Base-by-base conservation (phyloP, 2,113 vertebrate genomes). In the Oryzias woworae region DNA sequence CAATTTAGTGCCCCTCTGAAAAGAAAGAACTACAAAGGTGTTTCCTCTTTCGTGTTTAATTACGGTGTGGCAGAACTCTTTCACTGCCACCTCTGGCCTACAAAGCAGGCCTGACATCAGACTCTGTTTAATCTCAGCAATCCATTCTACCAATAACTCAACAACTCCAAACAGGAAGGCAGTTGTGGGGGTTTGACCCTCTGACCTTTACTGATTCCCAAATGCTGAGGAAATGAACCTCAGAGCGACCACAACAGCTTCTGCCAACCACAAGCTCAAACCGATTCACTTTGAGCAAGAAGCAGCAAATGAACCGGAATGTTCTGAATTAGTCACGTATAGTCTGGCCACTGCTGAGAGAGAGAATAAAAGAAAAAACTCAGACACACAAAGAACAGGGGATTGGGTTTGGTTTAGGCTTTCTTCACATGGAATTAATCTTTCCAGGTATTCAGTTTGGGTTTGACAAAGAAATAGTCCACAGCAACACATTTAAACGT, bases 41-140 rank as follows among this genome's bases (percentile, higher is more conserved):
- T 54, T 67, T 70, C 65, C 78, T 84, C 84, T 84, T 71, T 80
- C 77, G 84, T 82, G 62, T 85, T 52, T 81, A 77, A 86, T 86
- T 83, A 74, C 66, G 76, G 78, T 81, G 81, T 75, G 78, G 89
- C 82, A 82, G 65, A 79, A 73, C 74, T 77, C 58, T 47, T 73
- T 75, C 58, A 60, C 51, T 42, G 71, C 74, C 75, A 62, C 67
- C 81, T 73, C 56, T 31, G 7, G 28, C 49, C 69, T 58, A 65
- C 75, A 58, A 67, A 77, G 56, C 48, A 61, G 71, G 83, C 69
- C 58, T 80, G 71, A 73, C 77, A 62, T 60, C 66, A 10, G 67
- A 22, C 52, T 10, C 23, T 17, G 69, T 75, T 36, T 58, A 63
- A 73, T 74, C 77, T 73, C 62, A 41, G 53, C 18, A 18, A 55